Evolutionary conservation across 1,140 invertebrate genomes (phyloP), one percentile per base, ranked within the genome.

Genomic region (Cyrtorhinus lividipennis): DNA sequence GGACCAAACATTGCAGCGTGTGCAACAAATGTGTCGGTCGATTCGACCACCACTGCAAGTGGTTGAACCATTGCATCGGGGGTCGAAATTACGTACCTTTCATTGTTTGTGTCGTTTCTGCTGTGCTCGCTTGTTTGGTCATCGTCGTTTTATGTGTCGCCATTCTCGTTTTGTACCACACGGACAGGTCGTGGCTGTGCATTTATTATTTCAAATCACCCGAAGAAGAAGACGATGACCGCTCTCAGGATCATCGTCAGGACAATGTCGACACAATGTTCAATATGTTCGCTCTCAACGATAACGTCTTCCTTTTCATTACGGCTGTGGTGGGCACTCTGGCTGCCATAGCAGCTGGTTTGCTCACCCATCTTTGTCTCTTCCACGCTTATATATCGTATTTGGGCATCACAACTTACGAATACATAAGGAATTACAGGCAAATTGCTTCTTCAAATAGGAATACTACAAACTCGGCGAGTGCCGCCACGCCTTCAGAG

Each of bases 31-130:
- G 95, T 75, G 85, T 98, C 1, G 81, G 83, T 2, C 80, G 83
- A 30, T 98, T 98, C 75, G 95, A 98, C 70, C 87, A 90, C 73
- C 94, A 97, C 73, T 98, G 94, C 77, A 94, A 95, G 77, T 98
- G 95, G 95, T 76, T 98, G 24, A 98, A 98, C 76, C 94, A 94
- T 72, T 98, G 95, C 76, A 83, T 98, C 23, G 95, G 95, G 0
- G 80, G 80, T 8, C 79, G 90, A 64, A 98, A 98, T 72, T 98
- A 98, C 76, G 79, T 77, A 24, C 83, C 85, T 22, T 97, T 96
- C 72, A 79, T 95, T 24, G 80, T 83, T 67, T 92, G 89, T 69
- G 81, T 96, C 8, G 77, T 85, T n/a, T 89, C 88, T 23, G 90
- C 90, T 2, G 82, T 92, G 61, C 71, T 87, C 20, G 83, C 87